These are phyloP conservation scores for Cantharis rufa DNA, from an alignment of 2,888 invertebrate species.

Conservation along the genomic window DNA sequence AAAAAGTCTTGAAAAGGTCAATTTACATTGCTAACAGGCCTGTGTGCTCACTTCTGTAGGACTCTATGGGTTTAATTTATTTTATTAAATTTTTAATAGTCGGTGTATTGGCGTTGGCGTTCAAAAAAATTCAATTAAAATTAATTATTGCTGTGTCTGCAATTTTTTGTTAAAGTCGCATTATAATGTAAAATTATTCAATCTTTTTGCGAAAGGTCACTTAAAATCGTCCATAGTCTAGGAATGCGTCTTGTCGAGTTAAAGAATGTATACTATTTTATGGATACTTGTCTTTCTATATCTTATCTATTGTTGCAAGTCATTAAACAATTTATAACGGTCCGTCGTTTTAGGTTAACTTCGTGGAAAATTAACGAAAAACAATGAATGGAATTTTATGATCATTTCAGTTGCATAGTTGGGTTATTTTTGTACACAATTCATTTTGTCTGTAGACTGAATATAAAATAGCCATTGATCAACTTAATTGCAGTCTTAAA, in stretches of 20 bases:
- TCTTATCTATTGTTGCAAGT: conserved; percentile 6
- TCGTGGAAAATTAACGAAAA: background rate
- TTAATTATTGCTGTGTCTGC: background rate
- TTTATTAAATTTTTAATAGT: too few relatives aligned
- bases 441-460: background rate
- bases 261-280: background rate
- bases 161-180: background rate
- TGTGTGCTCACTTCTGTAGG: too few relatives aligned
- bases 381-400: background rate
- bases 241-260: background rate
- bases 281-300: background rate
- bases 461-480: background rate
- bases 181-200: background rate
- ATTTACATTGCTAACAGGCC: too few relatives aligned
- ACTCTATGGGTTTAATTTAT: too few relatives aligned
- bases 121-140: background rate
- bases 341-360: background rate
- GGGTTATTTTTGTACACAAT: background rate
- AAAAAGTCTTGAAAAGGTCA: too few relatives aligned
- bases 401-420: background rate
- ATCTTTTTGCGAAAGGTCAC: background rate
- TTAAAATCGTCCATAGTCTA: background rate
- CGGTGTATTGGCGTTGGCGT: background rate
- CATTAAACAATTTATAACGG: conserved; percentile 3
- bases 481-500: background rate